Evolutionary conservation across 2,113 vertebrate genomes (phyloP).

Genomic region (Hippocampus mohnikei): DNA sequence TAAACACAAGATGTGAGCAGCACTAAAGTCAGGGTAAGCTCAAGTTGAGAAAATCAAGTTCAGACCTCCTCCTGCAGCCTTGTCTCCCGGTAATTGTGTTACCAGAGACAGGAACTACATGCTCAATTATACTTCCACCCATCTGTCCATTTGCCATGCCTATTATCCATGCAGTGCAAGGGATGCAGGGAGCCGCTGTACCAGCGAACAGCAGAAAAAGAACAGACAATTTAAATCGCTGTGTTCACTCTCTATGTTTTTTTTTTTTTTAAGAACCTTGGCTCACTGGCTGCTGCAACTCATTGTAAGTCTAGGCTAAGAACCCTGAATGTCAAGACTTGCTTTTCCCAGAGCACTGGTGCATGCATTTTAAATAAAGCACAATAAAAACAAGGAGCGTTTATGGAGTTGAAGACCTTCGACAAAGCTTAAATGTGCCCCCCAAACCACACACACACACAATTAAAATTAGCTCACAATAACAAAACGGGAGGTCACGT

Average conservation of each 20-base stretch:
- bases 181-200: not conserved
- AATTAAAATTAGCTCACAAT: not conserved
- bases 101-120: slow-evolving; percentile 1
- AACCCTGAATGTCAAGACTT: not conserved
- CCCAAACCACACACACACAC: no score
- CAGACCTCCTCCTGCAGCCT: slow-evolving; percentile 16
- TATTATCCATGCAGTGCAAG: not conserved
- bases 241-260: not conserved
- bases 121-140: slow-evolving; percentile 9
- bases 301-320: not conserved
- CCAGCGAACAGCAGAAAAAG: not conserved
- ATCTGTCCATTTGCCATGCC: slow-evolving; percentile 4
- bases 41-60: slow-evolving; percentile 15
- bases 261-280: not conserved
- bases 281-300: not conserved
- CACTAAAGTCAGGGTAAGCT: slow-evolving; percentile 7
- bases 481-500: not conserved
- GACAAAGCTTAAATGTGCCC: not conserved
- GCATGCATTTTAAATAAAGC: not conserved
- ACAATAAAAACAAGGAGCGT: not conserved
- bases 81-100: slow-evolving; percentile 20
- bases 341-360: not conserved
- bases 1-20: not conserved
- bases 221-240: not conserved
- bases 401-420: not conserved